phyloP scores from a whole-genome alignment of 2,113 vertebrate genomes.

The Pan paniscus region DNA sequence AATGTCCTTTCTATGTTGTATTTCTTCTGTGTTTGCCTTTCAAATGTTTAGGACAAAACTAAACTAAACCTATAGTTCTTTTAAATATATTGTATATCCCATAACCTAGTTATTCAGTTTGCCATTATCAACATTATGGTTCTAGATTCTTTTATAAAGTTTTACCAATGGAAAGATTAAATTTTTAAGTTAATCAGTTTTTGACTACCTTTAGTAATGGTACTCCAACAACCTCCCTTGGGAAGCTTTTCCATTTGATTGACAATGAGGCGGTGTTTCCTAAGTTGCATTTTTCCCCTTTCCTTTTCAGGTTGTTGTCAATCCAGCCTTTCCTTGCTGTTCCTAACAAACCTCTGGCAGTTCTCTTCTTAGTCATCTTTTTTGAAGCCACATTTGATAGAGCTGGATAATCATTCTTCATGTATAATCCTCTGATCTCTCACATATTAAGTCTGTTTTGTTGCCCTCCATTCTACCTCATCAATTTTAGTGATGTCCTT shows the following conservation, averaged over 20 bases:
- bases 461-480: conserved; percentile 28
- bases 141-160: background rate
- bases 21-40: background rate
- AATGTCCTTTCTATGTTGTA: background rate
- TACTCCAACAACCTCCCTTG: conserved; percentile 3
- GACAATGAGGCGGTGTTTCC: conserved; percentile 38
- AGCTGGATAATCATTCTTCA: conserved; percentile 50
- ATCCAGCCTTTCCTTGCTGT: background rate
- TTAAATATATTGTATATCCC: background rate
- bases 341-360: background rate
- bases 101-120: background rate
- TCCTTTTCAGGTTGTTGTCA: conserved; percentile 35
- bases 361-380: conserved; percentile 36
- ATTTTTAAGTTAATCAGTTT: conserved; percentile 51
- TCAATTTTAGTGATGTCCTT: conserved; percentile 34
- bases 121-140: background rate
- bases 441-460: background rate
- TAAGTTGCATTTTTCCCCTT: conserved; percentile 61
- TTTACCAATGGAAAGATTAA: background rate
- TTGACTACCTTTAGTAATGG: conserved; percentile 54
- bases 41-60: background rate
- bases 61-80: background rate
- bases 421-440: background rate
- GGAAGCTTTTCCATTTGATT: conserved; percentile 41
- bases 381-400: conserved; percentile 19